Percentiles rank a stretch among this genome's conserved stretches.
Evolutionary conservation across 30 jellyfish, hydroid and myxozoan genomes (phyloP).

Genomic region (Aurelia sp.): DNA sequence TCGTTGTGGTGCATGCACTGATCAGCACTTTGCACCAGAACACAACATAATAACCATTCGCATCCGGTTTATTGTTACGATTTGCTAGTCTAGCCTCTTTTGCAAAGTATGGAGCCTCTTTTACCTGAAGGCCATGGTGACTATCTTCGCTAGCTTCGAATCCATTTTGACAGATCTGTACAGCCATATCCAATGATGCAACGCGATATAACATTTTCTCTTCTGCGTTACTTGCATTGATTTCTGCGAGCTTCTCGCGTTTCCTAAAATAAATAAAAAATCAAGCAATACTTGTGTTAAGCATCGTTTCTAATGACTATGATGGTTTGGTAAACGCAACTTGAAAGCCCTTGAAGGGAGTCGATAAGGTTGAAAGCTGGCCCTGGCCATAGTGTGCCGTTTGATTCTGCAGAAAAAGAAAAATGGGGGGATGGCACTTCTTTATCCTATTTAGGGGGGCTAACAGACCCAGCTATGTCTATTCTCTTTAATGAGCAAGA

Average conservation of each 20-base stretch:
- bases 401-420: no score
- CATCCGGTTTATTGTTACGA: conserved; percentile 15
- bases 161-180: conserved; percentile 30
- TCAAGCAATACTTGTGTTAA: background rate
- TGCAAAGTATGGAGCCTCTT: conserved; percentile 24
- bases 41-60: conserved; percentile 31
- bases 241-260: conserved; percentile 33
- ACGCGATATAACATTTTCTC: conserved; percentile 33
- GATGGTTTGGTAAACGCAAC: no score
- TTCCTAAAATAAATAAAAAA: conserved; percentile 18
- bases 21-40: conserved; percentile 43
- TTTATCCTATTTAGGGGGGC: no score
- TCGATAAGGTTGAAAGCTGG: no score
- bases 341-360: no score
- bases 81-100: conserved; percentile 46
- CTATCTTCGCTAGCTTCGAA: conserved; percentile 12
- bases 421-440: no score
- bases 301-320: no score
- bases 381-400: no score
- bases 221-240: conserved; percentile 13
- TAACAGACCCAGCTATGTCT: no score
- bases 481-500: no score
- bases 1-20: conserved; percentile 27
- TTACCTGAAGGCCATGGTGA: background rate
- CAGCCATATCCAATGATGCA: conserved; percentile 25